Evolutionary conservation across 2,888 invertebrate species (phyloP).

Genomic region (Spodoptera picta): DNA sequence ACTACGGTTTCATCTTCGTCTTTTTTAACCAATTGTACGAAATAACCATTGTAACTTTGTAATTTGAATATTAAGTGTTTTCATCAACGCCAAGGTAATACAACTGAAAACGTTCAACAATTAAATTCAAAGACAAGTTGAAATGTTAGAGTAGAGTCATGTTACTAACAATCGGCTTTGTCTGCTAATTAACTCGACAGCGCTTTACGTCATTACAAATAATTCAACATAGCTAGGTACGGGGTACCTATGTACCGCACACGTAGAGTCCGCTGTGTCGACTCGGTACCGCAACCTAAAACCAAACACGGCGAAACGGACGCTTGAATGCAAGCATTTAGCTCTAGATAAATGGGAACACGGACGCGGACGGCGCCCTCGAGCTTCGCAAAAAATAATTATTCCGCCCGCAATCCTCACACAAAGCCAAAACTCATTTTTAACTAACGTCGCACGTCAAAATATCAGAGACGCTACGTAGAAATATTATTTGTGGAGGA

Average conservation of each 20-base stretch:
- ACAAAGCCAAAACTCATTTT: conserved; percentile 73
- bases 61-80: conserved; percentile 34
- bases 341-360: conserved; percentile 73
- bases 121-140: conserved; percentile 19
- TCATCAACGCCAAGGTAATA: conserved; percentile 20
- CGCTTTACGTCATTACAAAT: conserved; percentile 18
- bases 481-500: conserved; percentile 52
- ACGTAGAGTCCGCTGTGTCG: conserved; percentile 16
- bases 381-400: conserved; percentile 73
- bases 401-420: conserved; percentile 69
- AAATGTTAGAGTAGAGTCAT: conserved; percentile 12
- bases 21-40: conserved; percentile 4
- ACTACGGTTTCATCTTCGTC: not conserved
- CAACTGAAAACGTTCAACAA: conserved; percentile 31
- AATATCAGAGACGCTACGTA: conserved; percentile 60
- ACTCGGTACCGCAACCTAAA: conserved; percentile 51
- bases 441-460: conserved; percentile 66
- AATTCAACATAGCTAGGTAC: conserved; percentile 6
- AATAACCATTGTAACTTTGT: conserved; percentile 4
- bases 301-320: conserved; percentile 64
- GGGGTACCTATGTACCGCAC: not conserved
- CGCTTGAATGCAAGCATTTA: conserved; percentile 74
- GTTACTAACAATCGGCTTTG: conserved; percentile 18
- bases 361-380: conserved; percentile 63
- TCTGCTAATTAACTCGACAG: conserved; percentile 28